Evolutionary conservation across 2,797 vertebrate genomes (phyloP).

Genomic region (Coilia nasus): DNA sequence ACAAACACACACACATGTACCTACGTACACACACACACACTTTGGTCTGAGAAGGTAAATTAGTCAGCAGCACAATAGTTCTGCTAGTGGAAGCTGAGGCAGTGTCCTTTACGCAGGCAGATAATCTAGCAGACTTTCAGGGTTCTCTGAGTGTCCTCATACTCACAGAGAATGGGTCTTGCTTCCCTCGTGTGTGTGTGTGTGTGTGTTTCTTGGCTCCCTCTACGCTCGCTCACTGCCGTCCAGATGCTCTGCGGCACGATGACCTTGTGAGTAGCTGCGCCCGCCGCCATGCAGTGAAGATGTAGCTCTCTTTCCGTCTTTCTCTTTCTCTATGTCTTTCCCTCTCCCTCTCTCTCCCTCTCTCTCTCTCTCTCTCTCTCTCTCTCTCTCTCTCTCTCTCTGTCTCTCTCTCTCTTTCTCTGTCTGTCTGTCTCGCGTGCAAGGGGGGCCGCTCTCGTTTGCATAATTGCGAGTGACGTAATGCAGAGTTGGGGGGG

Average conservation of each 20-base stretch:
- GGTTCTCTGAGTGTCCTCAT: background rate
- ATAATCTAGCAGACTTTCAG: background rate
- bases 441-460: slow-evolving; percentile 63
- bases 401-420: background rate
- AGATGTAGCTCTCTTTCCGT: slow-evolving; percentile 24
- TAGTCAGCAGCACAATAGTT: slow-evolving; percentile 6
- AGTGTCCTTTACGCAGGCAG: background rate
- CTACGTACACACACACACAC: background rate
- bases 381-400: background rate
- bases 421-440: background rate
- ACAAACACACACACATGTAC: no score
- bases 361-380: background rate
- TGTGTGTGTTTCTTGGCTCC: slow-evolving; percentile 50
- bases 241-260: slow-evolving; percentile 79
- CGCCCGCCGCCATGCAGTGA: background rate
- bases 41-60: background rate
- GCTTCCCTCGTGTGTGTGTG: slow-evolving; percentile 9
- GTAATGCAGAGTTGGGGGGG: slow-evolving; percentile 68
- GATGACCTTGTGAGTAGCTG: slow-evolving; percentile 71
- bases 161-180: background rate
- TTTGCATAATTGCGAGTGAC: slow-evolving; percentile 79
- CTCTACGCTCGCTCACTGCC: slow-evolving; percentile 40
- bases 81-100: background rate
- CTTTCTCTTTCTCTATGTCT: background rate
- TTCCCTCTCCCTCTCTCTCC: background rate